Evolutionary conservation across 1,140 invertebrate genomes (phyloP).

Genomic region (Lordiphosa collinella): DNA sequence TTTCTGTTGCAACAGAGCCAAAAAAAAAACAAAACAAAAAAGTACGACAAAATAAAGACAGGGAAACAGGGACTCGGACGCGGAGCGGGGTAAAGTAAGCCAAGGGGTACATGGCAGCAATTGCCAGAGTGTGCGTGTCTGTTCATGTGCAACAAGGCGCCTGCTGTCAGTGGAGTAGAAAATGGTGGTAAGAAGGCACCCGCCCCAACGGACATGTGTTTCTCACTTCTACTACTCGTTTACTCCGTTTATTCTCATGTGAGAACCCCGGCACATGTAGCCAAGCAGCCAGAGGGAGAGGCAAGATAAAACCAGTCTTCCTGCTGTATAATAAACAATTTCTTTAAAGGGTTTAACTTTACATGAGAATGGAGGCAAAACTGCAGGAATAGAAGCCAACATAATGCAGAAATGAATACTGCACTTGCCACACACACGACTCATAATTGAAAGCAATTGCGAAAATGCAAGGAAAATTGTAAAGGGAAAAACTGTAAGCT

Average conservation of each 20-base stretch:
- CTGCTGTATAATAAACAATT: slow-evolving; percentile 68
- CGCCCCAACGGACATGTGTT: slow-evolving; percentile 41
- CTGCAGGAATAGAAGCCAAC: slow-evolving; percentile 4
- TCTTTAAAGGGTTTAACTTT: slow-evolving; percentile 26
- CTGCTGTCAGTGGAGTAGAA: slow-evolving; percentile 28
- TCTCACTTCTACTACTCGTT: slow-evolving; percentile 9
- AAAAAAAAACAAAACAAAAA: slow-evolving; percentile 15
- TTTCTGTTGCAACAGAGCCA: slow-evolving; percentile 6
- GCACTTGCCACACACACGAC: background rate
- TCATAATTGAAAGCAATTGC: background rate
- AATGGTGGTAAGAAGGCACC: slow-evolving; percentile 11
- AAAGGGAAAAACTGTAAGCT: too few relatives aligned
- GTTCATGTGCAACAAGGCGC: slow-evolving; percentile 68
- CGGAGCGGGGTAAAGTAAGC: background rate
- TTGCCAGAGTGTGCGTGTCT: slow-evolving; percentile 43
- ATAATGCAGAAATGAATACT: slow-evolving; percentile 12
- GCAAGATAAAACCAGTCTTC: slow-evolving; percentile 15
- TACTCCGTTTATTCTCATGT: slow-evolving; percentile 17
- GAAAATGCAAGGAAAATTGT: too few relatives aligned
- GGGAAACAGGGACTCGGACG: background rate
- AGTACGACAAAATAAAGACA: background rate
- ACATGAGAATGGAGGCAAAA: slow-evolving; percentile 9
- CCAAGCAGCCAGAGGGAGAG: slow-evolving; percentile 10
- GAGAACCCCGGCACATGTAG: slow-evolving; percentile 36
- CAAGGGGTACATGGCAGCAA: background rate